These are phyloP conservation scores for Actinia equina DNA, from an alignment of 64 coral and sea anemone species.

Conservation along the genomic window DNA sequence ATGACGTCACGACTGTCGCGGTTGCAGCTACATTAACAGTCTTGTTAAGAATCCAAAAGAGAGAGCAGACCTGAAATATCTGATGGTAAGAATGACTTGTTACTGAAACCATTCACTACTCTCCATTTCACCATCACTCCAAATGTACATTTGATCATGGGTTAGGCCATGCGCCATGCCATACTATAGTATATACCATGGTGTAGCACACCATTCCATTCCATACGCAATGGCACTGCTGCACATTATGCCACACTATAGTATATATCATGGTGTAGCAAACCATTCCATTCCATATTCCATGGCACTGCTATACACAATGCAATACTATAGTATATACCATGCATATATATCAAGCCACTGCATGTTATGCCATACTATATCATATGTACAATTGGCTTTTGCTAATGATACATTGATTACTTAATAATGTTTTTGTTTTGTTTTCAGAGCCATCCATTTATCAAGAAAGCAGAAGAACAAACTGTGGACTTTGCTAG, in stretches of 20 bases:
- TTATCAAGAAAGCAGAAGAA: conserved; percentile 78
- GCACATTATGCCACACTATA: background rate
- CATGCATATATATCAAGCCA: no score
- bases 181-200: background rate
- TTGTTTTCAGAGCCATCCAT: conserved; percentile 59
- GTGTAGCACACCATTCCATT: background rate
- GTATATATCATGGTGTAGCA: background rate
- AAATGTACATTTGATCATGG: no score
- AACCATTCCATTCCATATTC: background rate
- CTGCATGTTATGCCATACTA: background rate
- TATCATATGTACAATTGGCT: background rate
- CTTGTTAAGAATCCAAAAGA: conserved; percentile 92
- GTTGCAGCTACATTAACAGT: no score
- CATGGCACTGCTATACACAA: background rate
- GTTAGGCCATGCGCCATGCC: no score
- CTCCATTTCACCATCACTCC: background rate
- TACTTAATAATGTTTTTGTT: background rate
- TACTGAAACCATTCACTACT: background rate
- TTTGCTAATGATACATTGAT: background rate
- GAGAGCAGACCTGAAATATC: conserved; percentile 75
- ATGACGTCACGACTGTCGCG: no score
- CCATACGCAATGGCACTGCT: background rate
- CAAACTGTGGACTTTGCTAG: conserved; percentile 84
- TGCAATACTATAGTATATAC: no score
- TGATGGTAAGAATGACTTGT: conserved; percentile 62